Conservation (phyloP, 2,797 vertebrate species). For the Amblyraja radiata region DNA sequence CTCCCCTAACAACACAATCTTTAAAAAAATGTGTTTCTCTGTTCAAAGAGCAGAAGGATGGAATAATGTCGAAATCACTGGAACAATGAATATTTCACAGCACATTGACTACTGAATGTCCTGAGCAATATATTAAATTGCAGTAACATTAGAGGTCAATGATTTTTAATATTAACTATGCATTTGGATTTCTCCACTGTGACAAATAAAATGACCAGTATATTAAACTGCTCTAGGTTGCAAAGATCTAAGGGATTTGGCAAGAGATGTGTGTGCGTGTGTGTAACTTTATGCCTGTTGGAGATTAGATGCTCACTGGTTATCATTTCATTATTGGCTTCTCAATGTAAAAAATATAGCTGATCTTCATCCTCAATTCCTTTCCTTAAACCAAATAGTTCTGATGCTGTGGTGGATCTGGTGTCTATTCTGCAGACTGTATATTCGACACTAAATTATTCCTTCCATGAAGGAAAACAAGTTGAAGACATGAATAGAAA, state of each 20-base stretch:
- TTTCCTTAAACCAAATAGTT: background rate
- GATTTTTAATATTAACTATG: slow-evolving; percentile 1
- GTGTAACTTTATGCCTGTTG: background rate
- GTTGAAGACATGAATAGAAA: background rate
- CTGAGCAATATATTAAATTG: background rate
- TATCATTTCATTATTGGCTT: slow-evolving; percentile 3
- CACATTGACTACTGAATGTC: background rate
- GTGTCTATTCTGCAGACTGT: background rate
- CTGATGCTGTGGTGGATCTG: background rate
- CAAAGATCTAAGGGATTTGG: background rate
- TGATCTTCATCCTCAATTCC: background rate
- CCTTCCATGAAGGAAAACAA: background rate
- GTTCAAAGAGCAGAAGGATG: background rate
- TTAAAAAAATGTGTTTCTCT: background rate
- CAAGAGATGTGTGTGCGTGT: background rate
- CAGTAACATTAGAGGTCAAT: background rate
- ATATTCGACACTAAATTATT: background rate
- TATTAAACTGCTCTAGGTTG: background rate
- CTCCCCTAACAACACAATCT: background rate
- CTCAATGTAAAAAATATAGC: background rate
- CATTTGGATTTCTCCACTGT: background rate
- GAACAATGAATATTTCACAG: slow-evolving; percentile 16
- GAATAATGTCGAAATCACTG: background rate
- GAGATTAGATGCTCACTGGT: background rate
- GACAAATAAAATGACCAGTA: background rate